Base-by-base conservation (phyloP, 2,113 vertebrate species). In the Scortum barcoo region DNA sequence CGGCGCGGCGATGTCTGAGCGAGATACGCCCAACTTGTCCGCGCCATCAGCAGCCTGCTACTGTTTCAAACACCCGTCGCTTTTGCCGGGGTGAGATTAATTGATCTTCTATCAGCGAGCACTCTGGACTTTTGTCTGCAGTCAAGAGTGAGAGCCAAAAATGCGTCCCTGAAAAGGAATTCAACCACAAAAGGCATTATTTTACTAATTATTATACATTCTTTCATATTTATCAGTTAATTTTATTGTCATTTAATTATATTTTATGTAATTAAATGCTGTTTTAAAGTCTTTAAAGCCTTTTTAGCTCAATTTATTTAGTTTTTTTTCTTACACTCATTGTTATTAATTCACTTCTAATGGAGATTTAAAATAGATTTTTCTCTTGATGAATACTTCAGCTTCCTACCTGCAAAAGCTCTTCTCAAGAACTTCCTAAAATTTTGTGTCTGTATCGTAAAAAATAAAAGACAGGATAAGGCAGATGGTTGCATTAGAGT, bases 101-200 rank as follows among this genome's bases (percentile, higher is more conserved):
- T 85, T 76, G 74, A 83, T 81, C 89, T 87, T 65, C 22, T 65
- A 40, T 83, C 70, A 57, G 82, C 63, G 74, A 68, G 73, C 61
- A 28, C 60, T 56, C 75, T 38, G 19, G 20, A 20, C 0, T 51
- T 68, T 57, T 8, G 20, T 71, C 51, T 36, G 40, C 7, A 17
- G 33, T 65, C 5, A 19, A 71, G 50, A 3, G 69, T 53, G 38
- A n/a, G n/a, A 17, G 33, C 60, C 5, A 19, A 71, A 42, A 3
- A 65, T 53, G 38, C 48, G 19, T 19, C 17, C 48, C 48, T 50
- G 44, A 48, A 48, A 5, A 48, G 2, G 2, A 11, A 1, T 44
- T 48, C 2, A 1, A 33, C 7, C 28, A 33, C 9, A 33, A 26
- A 19, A 56, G 10, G 6, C 11, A 26, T 5, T 2, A 5, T 56